A percentile compares a stretch with the other conserved stretches of the same genome.
Conservation (phyloP, 2,888 invertebrate genomes). For the Leptothorax acervorum region DNA sequence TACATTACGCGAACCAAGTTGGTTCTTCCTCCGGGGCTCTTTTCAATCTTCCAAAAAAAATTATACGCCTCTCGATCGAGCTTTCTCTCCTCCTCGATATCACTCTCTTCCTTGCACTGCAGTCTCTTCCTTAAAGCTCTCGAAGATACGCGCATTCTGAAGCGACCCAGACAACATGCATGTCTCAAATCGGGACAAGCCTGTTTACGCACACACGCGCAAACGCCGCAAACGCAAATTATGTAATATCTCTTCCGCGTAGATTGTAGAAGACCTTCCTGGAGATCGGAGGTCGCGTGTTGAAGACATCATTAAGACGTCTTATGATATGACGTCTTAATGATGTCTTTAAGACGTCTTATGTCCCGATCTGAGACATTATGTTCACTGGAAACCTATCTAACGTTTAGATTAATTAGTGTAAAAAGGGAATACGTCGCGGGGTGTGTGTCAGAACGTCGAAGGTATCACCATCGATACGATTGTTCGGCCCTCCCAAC, state of each 20-base stretch:
- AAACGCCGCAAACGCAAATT: not conserved
- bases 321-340: too few species aligned
- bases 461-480: not conserved
- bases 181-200: not conserved
- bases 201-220: conserved; percentile 3
- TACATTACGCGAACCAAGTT: not conserved
- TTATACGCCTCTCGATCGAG: not conserved
- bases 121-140: not conserved
- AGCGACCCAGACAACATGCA: not conserved
- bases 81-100: not conserved
- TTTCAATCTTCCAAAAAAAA: not conserved
- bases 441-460: not conserved
- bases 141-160: not conserved
- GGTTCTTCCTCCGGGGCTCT: not conserved
- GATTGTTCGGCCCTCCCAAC: too few species aligned
- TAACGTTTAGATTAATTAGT: conserved; percentile 9
- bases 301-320: not conserved
- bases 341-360: too few species aligned
- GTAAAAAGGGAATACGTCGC: not conserved
- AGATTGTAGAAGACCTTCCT: not conserved
- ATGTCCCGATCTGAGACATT: too few species aligned
- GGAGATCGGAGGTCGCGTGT: conserved; percentile 7
- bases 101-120: conserved; percentile 1
- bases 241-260: not conserved
- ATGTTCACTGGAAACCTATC: not conserved